Base-by-base conservation (phyloP, 2,113 vertebrate species). In the Cochlearius cochlearius region DNA sequence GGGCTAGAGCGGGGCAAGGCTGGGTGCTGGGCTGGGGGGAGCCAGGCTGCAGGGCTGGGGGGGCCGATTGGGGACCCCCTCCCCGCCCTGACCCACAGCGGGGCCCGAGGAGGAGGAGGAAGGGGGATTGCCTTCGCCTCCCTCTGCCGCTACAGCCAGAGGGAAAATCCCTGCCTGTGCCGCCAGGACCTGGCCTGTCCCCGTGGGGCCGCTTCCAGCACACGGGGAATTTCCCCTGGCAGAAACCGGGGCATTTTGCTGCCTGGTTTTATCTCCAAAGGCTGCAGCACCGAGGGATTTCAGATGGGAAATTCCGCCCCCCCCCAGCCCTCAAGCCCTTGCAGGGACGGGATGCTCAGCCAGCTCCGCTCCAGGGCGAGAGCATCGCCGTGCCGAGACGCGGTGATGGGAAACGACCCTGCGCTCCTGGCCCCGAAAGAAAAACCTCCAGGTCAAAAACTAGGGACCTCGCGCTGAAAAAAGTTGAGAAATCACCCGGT, bases 361-460 rank as follows among this genome's bases (percentile, higher is more conserved):
- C 4, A 9, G 32, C 58, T 39, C 32, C 6, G 19, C 78, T 62
- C 32, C 15, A 1, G 1, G 7, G 43, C 10, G 2, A 20, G 53
- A 47, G 47, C 75, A 29, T 63, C 20, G 3, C 76, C 22, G 58
- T 41, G 13, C n/a, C 4, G 3, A 17, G 25, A 2, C 0, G 10
- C 26, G 43, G 27, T 9, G 32, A 23, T 0, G 5, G 4, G 36
- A 11, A 27, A 12, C 1, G 16, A 3, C 47, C 20, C 62, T 5
- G 18, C 26, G 0, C 27, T 10, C 26, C 68, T 6, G 10, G 16
- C 16, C 38, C 32, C 32, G 14, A 25, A 25, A 30, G 30, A 11
- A n/a, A 73, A 80, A 64, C 12, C 49, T 56, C 3, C 0, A 56
- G 7, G 7, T 36, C 7, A 72, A 59, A 66, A 30, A 10, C 7